Conservation (phyloP, 2,113 vertebrate species). For the Pagrus major region DNA sequence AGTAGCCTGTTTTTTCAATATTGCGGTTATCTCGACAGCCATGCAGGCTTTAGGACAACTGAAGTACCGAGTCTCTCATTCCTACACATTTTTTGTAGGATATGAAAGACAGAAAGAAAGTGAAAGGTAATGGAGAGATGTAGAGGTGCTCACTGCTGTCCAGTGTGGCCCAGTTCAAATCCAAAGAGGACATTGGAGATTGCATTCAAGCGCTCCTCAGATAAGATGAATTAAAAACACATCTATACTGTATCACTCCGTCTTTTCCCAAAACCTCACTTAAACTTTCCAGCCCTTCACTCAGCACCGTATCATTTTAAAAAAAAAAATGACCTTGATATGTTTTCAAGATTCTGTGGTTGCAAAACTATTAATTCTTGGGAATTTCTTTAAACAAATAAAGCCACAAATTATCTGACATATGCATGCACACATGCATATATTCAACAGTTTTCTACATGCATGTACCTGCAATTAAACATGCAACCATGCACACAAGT, state of each 20-base stretch:
- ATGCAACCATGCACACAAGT: slow-evolving; percentile 25
- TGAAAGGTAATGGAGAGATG: slow-evolving; percentile 20
- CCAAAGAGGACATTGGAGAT: slow-evolving; percentile 54
- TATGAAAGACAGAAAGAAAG: background rate
- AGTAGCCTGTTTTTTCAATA: too few species aligned
- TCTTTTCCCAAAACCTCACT: slow-evolving; percentile 65
- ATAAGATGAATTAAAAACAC: slow-evolving; percentile 74
- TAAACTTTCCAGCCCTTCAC: slow-evolving; percentile 84
- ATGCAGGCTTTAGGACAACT: slow-evolving; percentile 60
- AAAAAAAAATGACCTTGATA: slow-evolving; percentile 79
- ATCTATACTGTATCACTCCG: slow-evolving; percentile 63
- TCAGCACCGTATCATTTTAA: slow-evolving; percentile 92
- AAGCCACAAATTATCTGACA: slow-evolving; percentile 23
- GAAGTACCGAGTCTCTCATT: slow-evolving; percentile 70
- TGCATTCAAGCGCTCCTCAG: slow-evolving; percentile 51
- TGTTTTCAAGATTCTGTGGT: slow-evolving; percentile 86
- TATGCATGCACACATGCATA: slow-evolving; percentile 1
- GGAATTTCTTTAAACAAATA: slow-evolving; percentile 57
- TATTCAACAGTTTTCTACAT: background rate
- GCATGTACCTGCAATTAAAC: slow-evolving; percentile 34
- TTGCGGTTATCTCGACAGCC: too few species aligned
- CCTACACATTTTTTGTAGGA: slow-evolving; percentile 75
- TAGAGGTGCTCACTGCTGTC: slow-evolving; percentile 11
- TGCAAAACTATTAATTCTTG: slow-evolving; percentile 88
- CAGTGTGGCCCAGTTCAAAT: slow-evolving; percentile 25